A percentile compares a stretch with the other conserved stretches of the same genome.
phyloP scores from a whole-genome alignment of 2,113 vertebrate genomes.

The Ptychochromis oligacanthus region DNA sequence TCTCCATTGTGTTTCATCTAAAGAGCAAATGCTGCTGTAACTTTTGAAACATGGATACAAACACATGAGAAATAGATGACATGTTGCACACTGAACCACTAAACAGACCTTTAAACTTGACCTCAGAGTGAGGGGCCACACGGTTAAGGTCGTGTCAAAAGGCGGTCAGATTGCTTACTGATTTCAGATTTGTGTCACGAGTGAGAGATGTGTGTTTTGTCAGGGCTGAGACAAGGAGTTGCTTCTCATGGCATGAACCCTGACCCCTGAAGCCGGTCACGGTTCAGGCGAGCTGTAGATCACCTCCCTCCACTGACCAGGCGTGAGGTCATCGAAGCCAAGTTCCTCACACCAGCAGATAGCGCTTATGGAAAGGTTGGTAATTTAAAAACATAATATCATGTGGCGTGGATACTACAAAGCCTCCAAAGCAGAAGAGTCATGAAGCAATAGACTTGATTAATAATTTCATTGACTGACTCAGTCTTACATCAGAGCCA shows the following conservation, averaged over 20 bases:
- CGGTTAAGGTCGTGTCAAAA: conserved; percentile 18
- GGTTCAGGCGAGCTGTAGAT: conserved; percentile 51
- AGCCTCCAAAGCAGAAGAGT: not conserved
- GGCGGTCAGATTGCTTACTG: not conserved
- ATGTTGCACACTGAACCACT: not conserved
- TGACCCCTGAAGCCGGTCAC: conserved; percentile 56
- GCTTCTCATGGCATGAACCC: conserved; percentile 58
- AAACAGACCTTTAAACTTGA: conserved; percentile 51
- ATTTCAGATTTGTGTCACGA: conserved; percentile 1
- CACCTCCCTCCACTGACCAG: conserved; percentile 43
- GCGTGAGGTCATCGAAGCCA: conserved; percentile 54
- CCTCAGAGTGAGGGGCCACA: not conserved
- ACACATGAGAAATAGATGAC: not conserved
- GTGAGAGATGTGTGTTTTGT: not conserved
- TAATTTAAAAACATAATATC: not conserved
- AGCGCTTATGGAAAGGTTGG: not conserved
- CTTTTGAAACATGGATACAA: not conserved
- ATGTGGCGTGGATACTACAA: not conserved
- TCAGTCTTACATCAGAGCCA: conserved; percentile 41
- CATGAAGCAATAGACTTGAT: conserved; percentile 12
- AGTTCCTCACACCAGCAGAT: conserved; percentile 21
- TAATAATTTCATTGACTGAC: conserved; percentile 20
- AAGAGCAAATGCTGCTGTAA: conserved; percentile 6
- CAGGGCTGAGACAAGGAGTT: not conserved
- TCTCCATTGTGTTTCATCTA: conserved; percentile 27